Percentiles rank a stretch among this genome's conserved stretches.
Conservation (phyloP, 2,113 vertebrate genomes). For the Narcine bancroftii region DNA sequence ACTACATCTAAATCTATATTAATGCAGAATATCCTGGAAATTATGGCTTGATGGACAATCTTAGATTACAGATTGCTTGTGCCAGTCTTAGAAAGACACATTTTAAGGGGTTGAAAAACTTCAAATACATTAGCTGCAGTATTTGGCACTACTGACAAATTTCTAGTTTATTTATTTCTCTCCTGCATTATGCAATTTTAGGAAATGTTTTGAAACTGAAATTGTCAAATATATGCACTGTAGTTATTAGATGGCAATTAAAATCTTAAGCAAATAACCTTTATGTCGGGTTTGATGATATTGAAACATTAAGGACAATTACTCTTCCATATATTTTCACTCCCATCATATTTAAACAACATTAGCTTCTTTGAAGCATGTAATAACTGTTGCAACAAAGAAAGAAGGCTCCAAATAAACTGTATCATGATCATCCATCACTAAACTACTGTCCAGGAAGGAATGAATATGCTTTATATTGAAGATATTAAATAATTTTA, state of each 20-base stretch:
- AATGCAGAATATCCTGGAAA: neutral
- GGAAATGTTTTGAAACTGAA: neutral
- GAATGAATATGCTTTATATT: neutral
- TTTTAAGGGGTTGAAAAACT: neutral
- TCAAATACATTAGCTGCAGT: neutral
- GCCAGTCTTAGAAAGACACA: neutral
- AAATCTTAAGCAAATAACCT: neutral
- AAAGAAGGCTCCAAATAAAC: neutral
- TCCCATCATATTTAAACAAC: neutral
- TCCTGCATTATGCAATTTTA: neutral
- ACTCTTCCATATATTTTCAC: neutral
- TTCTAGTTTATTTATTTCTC: neutral
- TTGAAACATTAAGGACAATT: neutral
- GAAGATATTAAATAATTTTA: neutral
- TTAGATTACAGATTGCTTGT: neutral
- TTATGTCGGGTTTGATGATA: neutral
- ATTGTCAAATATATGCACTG: neutral
- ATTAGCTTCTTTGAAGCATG: neutral
- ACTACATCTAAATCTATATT: neutral
- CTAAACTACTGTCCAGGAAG: neutral
- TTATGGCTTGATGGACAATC: neutral
- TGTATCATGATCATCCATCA: neutral
- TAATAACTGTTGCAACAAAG: neutral
- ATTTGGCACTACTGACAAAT: neutral
- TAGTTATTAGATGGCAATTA: neutral